Evolutionary conservation across 2,797 vertebrate genomes (phyloP).

Genomic region (Parambassis ranga): DNA sequence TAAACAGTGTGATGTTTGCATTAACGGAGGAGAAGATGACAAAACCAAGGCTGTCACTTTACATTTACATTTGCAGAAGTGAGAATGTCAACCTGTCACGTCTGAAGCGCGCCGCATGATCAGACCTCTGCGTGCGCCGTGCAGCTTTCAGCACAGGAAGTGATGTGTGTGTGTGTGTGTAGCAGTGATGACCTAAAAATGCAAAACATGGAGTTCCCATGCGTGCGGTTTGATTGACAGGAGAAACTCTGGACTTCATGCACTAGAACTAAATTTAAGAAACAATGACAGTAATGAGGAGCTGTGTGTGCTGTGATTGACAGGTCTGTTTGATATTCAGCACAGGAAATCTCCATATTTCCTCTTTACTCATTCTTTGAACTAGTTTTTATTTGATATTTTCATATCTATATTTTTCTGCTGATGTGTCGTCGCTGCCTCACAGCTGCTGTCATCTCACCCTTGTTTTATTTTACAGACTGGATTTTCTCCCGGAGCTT

Average conservation of each 20-base stretch:
- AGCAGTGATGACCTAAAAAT: background rate
- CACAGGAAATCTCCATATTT: background rate
- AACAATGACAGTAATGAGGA: background rate
- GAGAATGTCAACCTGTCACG: background rate
- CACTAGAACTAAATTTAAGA: too few relatives aligned
- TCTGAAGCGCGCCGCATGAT: background rate
- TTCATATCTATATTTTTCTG: background rate
- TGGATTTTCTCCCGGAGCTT: slow-evolving; percentile 13
- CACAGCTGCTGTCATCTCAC: background rate
- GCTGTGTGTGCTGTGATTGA: background rate
- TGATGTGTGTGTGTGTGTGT: background rate
- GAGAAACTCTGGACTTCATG: background rate
- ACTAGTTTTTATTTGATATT: background rate
- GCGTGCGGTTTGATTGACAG: background rate
- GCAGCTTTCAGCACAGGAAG: background rate
- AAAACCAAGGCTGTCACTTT: too few relatives aligned
- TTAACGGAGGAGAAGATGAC: too few relatives aligned
- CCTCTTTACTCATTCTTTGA: background rate
- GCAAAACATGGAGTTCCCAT: background rate
- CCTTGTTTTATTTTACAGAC: slow-evolving; percentile 9
- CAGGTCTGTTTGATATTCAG: background rate
- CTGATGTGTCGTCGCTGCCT: background rate
- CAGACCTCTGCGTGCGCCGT: background rate
- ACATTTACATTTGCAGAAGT: too few relatives aligned
- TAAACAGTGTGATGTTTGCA: too few relatives aligned